Percentiles rank a stretch among this genome's conserved stretches.
These are phyloP conservation scores for Hypercompe scribonia DNA, from an alignment of 2,888 invertebrate genomes.

Conservation along the genomic window DNA sequence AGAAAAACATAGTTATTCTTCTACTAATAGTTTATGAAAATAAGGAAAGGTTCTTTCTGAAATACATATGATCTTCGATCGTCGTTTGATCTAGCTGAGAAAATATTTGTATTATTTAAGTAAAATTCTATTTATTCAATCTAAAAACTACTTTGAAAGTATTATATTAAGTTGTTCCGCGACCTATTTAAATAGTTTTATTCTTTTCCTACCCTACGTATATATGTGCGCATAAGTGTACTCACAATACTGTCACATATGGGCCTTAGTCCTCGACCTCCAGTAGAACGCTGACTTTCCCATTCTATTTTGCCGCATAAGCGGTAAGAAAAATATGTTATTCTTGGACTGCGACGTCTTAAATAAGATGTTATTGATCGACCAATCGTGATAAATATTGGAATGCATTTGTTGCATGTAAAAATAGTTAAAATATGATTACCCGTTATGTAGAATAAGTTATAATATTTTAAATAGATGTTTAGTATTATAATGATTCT, in stretches of 20 bases:
- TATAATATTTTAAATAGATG: background rate
- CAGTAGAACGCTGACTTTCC: constrained; percentile 63
- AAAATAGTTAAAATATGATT: background rate
- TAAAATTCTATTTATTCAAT: background rate
- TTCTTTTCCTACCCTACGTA: background rate
- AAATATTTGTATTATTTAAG: too few species aligned
- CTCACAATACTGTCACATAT: constrained; percentile 64
- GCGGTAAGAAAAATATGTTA: constrained; percentile 68
- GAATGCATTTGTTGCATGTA: constrained; percentile 1
- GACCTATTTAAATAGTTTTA: constrained; percentile 1
- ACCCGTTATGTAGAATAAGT: background rate
- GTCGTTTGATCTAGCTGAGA: too few species aligned
- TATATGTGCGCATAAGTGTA: background rate
- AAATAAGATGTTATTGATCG: constrained; percentile 61
- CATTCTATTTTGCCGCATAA: constrained; percentile 60
- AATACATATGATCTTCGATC: too few species aligned
- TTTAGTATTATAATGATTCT: background rate
- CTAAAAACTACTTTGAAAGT: background rate
- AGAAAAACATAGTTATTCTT: too few species aligned
- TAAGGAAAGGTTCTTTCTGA: too few species aligned
- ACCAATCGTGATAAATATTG: constrained; percentile 34
- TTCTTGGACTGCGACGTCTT: constrained; percentile 57
- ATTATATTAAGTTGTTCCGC: background rate
- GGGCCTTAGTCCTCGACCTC: constrained; percentile 58
- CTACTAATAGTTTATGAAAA: too few species aligned